phyloP scores from a whole-genome alignment of 2,797 vertebrate genomes.

The Esox lucius region DNA sequence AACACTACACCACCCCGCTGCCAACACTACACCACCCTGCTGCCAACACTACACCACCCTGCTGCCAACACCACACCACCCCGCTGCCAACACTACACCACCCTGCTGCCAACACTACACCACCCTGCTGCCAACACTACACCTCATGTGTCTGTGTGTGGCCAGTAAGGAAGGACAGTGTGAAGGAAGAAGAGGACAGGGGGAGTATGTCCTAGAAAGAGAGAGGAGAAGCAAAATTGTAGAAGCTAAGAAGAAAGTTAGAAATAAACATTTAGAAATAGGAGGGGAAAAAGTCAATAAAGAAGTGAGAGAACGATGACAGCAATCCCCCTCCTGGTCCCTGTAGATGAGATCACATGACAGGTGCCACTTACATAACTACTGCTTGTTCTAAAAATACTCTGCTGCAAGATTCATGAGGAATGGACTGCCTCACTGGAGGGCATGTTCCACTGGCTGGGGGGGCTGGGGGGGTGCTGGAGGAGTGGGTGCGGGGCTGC shows the following conservation, averaged over 20 bases:
- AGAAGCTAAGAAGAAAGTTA: background rate
- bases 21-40: too few species aligned
- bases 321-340: constrained; percentile 10
- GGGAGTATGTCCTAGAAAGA: background rate
- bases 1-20: too few species aligned
- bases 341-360: constrained; percentile 72
- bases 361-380: constrained; percentile 79
- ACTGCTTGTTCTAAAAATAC: constrained; percentile 73
- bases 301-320: background rate
- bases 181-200: background rate
- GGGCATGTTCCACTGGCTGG: constrained; percentile 37
- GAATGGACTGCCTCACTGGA: constrained; percentile 38
- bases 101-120: too few species aligned
- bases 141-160: too few species aligned
- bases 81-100: too few species aligned
- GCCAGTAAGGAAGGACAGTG: constrained; percentile 15
- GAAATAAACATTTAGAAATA: background rate
- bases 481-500: background rate
- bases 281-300: background rate
- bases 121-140: too few species aligned
- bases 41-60: too few species aligned
- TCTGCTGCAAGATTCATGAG: constrained; percentile 76
- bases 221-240: background rate
- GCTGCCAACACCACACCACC: constrained; percentile 19
- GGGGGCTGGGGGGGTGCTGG: background rate